Percentiles rank a stretch among this genome's conserved stretches.
phyloP scores from a whole-genome alignment of 2,888 invertebrate species.

The Pherbina coryleti region DNA sequence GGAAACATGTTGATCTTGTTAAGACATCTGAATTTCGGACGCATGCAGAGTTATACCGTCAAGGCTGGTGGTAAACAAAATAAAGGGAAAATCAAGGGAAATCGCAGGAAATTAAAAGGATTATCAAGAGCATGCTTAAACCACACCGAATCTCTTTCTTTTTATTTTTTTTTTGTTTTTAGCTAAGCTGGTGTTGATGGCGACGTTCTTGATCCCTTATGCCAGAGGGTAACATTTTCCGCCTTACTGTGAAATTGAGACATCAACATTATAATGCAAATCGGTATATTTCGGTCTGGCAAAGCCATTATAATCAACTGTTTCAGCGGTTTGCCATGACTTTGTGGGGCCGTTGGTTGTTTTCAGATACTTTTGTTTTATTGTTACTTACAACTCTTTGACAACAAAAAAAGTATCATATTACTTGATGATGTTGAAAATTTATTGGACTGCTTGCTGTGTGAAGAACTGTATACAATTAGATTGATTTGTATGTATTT shows the following conservation, averaged over 20 bases:
- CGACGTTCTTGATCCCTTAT: neutral
- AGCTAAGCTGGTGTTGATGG: neutral
- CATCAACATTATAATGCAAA: slow-evolving; percentile 46
- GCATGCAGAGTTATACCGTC: neutral
- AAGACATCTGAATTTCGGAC: slow-evolving; percentile 41
- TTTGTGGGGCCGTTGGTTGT: slow-evolving; percentile 8
- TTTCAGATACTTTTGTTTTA: slow-evolving; percentile 19
- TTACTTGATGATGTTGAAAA: slow-evolving; percentile 32
- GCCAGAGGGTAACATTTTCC: slow-evolving; percentile 23
- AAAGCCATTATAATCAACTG: slow-evolving; percentile 49
- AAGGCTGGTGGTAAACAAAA: neutral
- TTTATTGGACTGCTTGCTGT: neutral
- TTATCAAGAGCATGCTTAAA: slow-evolving; percentile 43
- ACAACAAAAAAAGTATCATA: slow-evolving; percentile 44
- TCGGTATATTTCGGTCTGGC: slow-evolving; percentile 30
- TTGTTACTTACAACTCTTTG: slow-evolving; percentile 3
- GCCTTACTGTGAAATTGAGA: slow-evolving; percentile 35
- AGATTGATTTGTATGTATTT: no score
- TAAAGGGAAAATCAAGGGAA: slow-evolving; percentile 47
- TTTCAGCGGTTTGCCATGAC: slow-evolving; percentile 39
- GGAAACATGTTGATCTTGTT: slow-evolving; percentile 59
- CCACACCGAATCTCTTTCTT: neutral
- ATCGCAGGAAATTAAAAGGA: slow-evolving; percentile 64
- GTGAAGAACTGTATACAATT: no score
- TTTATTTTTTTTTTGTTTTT: neutral